phyloP scores from a whole-genome alignment of 2,113 vertebrate species.

The Argyrosomus japonicus region DNA sequence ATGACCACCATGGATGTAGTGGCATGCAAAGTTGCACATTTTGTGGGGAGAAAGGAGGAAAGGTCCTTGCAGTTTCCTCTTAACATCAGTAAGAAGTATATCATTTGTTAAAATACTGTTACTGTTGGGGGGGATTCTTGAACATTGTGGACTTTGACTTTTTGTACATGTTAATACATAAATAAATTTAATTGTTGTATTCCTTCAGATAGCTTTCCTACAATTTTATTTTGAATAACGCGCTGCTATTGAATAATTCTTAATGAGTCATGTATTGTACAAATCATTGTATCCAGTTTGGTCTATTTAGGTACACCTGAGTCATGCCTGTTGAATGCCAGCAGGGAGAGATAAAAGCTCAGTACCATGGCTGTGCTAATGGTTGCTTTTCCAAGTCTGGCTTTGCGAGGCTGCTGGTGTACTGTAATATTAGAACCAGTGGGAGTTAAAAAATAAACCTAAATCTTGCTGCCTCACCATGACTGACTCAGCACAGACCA shows the following conservation, averaged over 20 bases:
- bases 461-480: neutral
- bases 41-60: neutral
- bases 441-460: neutral
- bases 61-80: neutral
- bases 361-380: neutral
- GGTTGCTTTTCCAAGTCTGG: neutral
- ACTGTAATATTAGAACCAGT: neutral
- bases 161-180: conserved; percentile 31
- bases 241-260: neutral
- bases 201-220: neutral
- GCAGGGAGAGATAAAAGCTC: conserved; percentile 42
- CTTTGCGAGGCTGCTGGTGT: neutral
- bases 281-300: neutral
- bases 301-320: too few relatives aligned
- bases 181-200: conserved; percentile 24
- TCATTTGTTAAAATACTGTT: conserved; percentile 11
- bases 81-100: neutral
- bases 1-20: conserved; percentile 1
- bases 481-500: neutral
- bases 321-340: conserved; percentile 15
- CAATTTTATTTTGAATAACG: neutral
- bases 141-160: neutral
- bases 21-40: neutral
- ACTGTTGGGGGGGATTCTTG: neutral
- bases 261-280: neutral